phyloP scores from a whole-genome alignment of 2,888 invertebrate genomes.

The Eupeodes latifasciatus region DNA sequence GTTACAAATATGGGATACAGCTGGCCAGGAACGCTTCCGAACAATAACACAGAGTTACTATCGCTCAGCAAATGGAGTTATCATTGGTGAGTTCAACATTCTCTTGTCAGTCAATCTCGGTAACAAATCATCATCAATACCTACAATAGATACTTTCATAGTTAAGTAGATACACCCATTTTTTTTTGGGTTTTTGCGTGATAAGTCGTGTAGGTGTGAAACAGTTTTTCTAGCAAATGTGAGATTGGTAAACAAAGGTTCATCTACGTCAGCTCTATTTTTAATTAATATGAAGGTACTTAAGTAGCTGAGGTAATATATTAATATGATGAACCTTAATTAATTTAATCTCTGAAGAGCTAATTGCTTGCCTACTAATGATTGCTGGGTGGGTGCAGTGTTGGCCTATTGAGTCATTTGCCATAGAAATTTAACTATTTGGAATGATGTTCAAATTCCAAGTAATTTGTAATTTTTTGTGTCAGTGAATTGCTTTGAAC shows the following conservation, averaged over 20 bases:
- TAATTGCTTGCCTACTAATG: background rate
- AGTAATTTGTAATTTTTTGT: conserved; percentile 25
- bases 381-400: no score
- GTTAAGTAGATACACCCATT: conserved; percentile 30
- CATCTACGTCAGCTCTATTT: conserved; percentile 56
- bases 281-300: conserved; percentile 26
- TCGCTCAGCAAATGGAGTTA: conserved; percentile 97
- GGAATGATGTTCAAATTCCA: background rate
- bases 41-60: conserved; percentile 99
- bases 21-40: conserved; percentile 97
- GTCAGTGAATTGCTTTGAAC: conserved; percentile 29
- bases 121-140: no score
- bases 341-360: conserved; percentile 24
- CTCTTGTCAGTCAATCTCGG: background rate
- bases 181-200: background rate
- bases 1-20: conserved; percentile 97
- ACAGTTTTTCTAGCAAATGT: conserved; percentile 1
- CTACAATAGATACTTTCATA: background rate
- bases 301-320: background rate
- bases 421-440: conserved; percentile 4
- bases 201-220: background rate
- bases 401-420: conserved; percentile 46
- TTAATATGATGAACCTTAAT: conserved; percentile 1
- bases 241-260: conserved; percentile 8
- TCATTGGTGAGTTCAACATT: conserved; percentile 88